phyloP scores from a whole-genome alignment of 2,797 vertebrate genomes.

The Anguilla marmorata region DNA sequence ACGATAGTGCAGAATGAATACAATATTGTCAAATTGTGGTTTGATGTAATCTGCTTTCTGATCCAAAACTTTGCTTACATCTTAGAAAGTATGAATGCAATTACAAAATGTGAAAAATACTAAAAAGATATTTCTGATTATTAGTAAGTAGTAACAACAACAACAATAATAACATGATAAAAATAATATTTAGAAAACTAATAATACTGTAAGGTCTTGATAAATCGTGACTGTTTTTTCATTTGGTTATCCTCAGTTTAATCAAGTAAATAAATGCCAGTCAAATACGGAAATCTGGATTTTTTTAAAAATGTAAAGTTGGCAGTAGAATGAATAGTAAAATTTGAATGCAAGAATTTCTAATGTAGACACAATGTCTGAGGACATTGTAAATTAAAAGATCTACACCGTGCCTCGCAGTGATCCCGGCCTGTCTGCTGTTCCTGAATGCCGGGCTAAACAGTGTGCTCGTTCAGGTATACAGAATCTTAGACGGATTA shows the following conservation, averaged over 20 bases:
- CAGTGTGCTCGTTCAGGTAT: not conserved
- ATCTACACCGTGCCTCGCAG: not conserved
- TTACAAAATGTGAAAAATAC: not conserved
- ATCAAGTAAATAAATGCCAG: not conserved
- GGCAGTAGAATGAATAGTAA: not conserved
- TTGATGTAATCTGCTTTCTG: not conserved
- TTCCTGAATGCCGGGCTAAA: not conserved
- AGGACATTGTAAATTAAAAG: not conserved
- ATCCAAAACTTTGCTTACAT: not conserved
- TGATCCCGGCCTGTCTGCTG: not conserved
- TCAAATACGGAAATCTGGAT: not conserved
- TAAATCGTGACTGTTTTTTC: not conserved
- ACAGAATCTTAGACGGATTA: conserved; percentile 63
- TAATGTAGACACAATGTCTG: not conserved
- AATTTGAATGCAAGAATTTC: not conserved
- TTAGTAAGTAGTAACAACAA: not conserved
- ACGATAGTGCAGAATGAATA: not conserved
- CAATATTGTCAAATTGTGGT: not conserved
- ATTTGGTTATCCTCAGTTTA: not conserved
- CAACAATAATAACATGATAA: not conserved
- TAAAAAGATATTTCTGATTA: not conserved
- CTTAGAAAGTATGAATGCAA: not conserved
- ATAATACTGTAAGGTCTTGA: not conserved
- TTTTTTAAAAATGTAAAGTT: not conserved
- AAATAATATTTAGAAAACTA: not conserved